phyloP scores from a whole-genome alignment of 2,113 vertebrate species.

The Nesogale talazaci region DNA sequence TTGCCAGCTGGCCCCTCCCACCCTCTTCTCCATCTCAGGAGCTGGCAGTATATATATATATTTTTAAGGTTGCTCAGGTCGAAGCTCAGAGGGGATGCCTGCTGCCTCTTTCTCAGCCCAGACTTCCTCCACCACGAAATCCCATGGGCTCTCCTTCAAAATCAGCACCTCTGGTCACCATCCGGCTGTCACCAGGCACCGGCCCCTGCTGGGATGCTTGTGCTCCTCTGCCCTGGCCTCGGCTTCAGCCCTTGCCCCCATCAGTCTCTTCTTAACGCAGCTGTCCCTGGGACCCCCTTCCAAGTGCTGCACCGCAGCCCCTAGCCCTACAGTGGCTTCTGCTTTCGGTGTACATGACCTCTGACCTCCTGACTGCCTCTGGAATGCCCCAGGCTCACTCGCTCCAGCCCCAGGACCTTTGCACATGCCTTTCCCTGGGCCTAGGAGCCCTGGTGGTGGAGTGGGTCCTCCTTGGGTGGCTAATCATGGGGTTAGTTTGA shows the following conservation, averaged over 20 bases:
- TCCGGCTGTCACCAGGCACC: neutral
- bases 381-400: neutral
- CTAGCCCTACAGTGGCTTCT: neutral
- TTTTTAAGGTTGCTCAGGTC: neutral
- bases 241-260: neutral
- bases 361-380: neutral
- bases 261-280: neutral
- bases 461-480: too few species aligned
- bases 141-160: neutral
- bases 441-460: too few species aligned
- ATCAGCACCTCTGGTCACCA: neutral
- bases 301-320: neutral
- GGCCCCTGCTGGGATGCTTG: neutral
- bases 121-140: neutral
- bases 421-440: neutral
- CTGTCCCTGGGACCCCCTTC: neutral
- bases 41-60: neutral
- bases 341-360: neutral
- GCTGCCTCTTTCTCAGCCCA: neutral
- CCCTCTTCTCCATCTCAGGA: neutral
- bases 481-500: too few species aligned
- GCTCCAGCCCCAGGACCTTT: slow-evolving; percentile 18
- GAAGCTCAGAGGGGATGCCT: neutral
- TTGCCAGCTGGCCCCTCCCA: neutral
- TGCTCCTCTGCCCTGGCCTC: neutral